Conservation (phyloP, 2,113 vertebrate species). For the Recurvirostra avosetta region DNA sequence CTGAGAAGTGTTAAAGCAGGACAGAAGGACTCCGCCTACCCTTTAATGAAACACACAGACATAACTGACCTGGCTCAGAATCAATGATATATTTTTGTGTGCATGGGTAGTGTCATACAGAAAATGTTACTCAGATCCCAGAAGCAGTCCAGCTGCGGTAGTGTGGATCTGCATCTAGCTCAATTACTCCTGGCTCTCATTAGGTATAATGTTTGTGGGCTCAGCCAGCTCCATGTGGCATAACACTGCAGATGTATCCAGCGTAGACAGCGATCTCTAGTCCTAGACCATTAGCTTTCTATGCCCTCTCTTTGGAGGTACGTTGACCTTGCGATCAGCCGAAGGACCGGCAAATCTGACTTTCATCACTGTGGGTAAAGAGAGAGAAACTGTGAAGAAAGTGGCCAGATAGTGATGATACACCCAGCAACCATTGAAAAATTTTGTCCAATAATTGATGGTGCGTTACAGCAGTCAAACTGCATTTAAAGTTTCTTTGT, state of each 20-base stretch:
- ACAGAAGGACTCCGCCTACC: not conserved
- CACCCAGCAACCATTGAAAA: rapidly evolving
- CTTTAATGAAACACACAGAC: not conserved
- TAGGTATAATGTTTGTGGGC: not conserved
- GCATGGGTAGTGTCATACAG: not conserved
- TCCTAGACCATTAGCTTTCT: not conserved
- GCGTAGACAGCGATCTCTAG: not conserved
- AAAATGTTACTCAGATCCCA: not conserved
- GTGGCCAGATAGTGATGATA: not conserved
- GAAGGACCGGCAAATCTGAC: not conserved
- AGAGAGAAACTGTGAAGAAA: not conserved
- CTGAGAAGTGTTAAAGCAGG: not conserved
- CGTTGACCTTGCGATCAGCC: not conserved
- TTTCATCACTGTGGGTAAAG: not conserved
- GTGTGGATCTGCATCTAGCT: not conserved
- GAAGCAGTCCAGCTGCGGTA: not conserved
- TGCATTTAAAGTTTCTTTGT: not conserved
- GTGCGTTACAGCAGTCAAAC: not conserved
- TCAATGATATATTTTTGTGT: not conserved
- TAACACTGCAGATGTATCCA: not conserved
- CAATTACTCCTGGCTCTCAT: not conserved
- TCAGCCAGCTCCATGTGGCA: not conserved
- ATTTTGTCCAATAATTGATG: not conserved
- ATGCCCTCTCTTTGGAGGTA: not conserved
- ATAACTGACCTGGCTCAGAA: not conserved